Evolutionary conservation across 2,113 vertebrate species (phyloP), one percentile per base, ranked within the genome.

Genomic region (Pelusios castaneus): DNA sequence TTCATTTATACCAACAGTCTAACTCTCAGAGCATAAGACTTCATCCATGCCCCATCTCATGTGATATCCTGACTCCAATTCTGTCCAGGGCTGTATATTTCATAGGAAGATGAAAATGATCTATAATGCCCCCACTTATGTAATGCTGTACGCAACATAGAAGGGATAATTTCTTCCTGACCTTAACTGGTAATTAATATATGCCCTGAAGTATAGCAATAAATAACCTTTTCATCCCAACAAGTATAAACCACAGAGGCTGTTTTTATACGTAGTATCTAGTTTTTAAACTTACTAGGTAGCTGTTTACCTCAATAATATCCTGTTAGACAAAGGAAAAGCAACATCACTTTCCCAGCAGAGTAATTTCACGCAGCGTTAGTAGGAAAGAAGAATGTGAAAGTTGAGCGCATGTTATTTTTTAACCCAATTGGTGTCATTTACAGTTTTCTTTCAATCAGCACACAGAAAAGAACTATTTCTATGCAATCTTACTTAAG

Each of bases 331-430:
- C 2, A 34, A 47, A 67, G 45, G 16, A 11, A 60, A 89, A 63
- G 85, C 13, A 83, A 78, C 88, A 80, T 77, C 81, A 77, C 85
- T 88, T 91, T 90, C 92, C 70, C 76, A 90, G 54, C 76, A 56
- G 78, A 96, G 81, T 31, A 54, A 88, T 67, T 80, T 67, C 84
- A 88, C 89, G 85, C 85, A 90, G 1, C 45, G 34, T 92, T 67
- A 49, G 12, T 67, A 27, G 22, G 84, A 93, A 96, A 73, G 41
- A 85, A 10, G 89, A 89, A 3, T 41, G 21, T 17, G 82, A 73
- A 91, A 63, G 41, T 47, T 21, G 75, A 78, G n/a, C 8, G 1
- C 7, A 49, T 52, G 45, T 87, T 89, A 83, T 89, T n/a, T 85
- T 51, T 8, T 78, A 21, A n/a, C n/a, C 27, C 25, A n/a, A 88